These are phyloP conservation scores for Morpho achilles DNA, from an alignment of 2,888 invertebrate species.

Conservation along the genomic window DNA sequence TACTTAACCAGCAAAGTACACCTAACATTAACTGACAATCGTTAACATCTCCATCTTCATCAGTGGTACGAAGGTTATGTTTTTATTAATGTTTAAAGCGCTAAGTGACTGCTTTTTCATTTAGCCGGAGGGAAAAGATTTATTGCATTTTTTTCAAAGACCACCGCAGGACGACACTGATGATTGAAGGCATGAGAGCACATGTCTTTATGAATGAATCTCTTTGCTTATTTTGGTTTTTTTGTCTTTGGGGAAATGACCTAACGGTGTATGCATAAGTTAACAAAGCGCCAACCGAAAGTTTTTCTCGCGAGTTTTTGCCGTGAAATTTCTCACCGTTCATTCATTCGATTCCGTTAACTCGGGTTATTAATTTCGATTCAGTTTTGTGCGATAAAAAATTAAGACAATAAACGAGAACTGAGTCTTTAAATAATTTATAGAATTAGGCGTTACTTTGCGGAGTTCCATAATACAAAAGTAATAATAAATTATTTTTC, in stretches of 20 bases:
- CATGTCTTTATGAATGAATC: conserved; percentile 40
- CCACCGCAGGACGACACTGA: conserved; percentile 42
- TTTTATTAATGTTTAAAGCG: conserved; percentile 29
- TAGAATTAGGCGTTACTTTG: no score
- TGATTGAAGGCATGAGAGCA: conserved; percentile 43
- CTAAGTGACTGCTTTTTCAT: conserved; percentile 26
- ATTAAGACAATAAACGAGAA: not conserved
- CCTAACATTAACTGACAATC: conserved; percentile 8
- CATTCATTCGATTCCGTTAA: conserved; percentile 5
- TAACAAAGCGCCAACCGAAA: conserved; percentile 14
- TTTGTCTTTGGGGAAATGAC: conserved; percentile 20
- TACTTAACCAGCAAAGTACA: conserved; percentile 24
- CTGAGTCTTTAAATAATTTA: not conserved
- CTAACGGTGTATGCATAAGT: conserved; percentile 22
- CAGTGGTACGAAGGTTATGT: conserved; percentile 20
- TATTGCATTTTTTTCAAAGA: conserved; percentile 44
- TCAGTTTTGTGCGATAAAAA: not conserved
- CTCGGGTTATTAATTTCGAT: conserved; percentile 6
- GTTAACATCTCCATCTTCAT: conserved; percentile 3
- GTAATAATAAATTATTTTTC: no score
- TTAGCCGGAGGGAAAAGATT: conserved; percentile 33
- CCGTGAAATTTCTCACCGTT: conserved; percentile 13
- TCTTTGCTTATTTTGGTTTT: conserved; percentile 20
- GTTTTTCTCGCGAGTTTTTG: conserved; percentile 11
- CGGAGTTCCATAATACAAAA: no score